Evolutionary conservation across 1,140 invertebrate species (phyloP), one percentile per base, ranked within the genome.

Genomic region (Philotrypesis tridentata): DNA sequence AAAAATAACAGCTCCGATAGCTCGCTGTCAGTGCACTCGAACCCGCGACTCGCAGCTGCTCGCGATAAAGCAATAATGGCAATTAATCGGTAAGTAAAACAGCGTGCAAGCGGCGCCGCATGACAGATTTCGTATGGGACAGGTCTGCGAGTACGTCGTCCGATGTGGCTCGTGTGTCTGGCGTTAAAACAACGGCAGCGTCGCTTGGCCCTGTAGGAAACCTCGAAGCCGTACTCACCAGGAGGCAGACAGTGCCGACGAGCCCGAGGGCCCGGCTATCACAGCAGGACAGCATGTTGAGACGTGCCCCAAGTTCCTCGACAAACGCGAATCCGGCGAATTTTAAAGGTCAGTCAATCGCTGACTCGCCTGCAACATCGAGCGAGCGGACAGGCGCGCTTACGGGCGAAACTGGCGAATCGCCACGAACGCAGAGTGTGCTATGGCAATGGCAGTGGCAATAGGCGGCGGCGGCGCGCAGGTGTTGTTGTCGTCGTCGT

Each of bases 251-350:
- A 67, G 89, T 84, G 80, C 87, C 63, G 74, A 83, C 76, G 84
- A 87, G 85, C 85, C 85, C 89, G 63, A 84, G 73, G 68, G 86
- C 76, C 80, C 86, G 85, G 79, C 87, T 89, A 88, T 89, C 83
- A 88, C 88, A 87, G 84, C 83, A 86, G 79, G 84, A 77, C 84
- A 87, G 72, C 90, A 91, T 91, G 74, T 89, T 87, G 86, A 84
- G 84, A 86, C 85, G 27, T 17, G 27, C 63, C 29, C 5, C 25
- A n/a, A n/a, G n/a, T n/a, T n/a, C n/a, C n/a, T n/a, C n/a, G n/a
- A n/a, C 3, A 29, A 29, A 29, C 61, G n/a, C n/a, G 0, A 12
- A 74, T 29, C 37, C 37, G 48, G 60, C 71, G 14, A 25, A 14
- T 60, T 9, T 74, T 21, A 37, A 37, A 43, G 43, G 27, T 31